These are phyloP conservation scores for Oligia strigilis DNA, from an alignment of 2,888 invertebrate genomes.

Conservation along the genomic window DNA sequence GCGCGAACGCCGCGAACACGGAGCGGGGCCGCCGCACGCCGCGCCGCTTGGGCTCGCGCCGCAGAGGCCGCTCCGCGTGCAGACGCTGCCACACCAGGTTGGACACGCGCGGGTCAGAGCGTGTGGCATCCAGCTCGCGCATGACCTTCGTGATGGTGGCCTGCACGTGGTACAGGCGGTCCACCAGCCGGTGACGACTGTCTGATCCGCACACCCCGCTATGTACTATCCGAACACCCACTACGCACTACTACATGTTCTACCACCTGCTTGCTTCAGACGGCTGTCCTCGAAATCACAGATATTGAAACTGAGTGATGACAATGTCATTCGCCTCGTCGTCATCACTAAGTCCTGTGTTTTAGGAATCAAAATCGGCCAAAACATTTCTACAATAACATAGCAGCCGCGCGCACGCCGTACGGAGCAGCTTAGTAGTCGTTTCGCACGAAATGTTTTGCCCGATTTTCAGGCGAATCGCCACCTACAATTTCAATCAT, in stretches of 20 bases:
- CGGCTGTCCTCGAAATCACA: not conserved
- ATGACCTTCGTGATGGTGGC: slow-evolving; percentile 71
- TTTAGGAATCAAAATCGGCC: not conserved
- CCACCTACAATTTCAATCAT: not conserved
- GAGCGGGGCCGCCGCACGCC: not conserved
- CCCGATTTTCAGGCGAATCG: not conserved
- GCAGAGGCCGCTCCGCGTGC: slow-evolving; percentile 40
- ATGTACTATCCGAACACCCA: slow-evolving; percentile 66
- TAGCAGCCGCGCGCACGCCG: not conserved
- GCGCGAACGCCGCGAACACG: not conserved
- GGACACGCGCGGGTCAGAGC: slow-evolving; percentile 78
- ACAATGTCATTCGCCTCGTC: not conserved
- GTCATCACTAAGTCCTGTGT: not conserved
- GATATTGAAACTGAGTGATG: not conserved
- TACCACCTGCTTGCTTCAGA: not conserved
- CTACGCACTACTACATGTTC: slow-evolving; percentile 18
- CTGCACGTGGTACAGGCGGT: slow-evolving; percentile 80
- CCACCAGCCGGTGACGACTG: slow-evolving; percentile 84
- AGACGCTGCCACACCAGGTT: slow-evolving; percentile 68
- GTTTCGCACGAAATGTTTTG: not conserved
- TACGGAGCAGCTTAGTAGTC: not conserved
- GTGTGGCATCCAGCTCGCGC: slow-evolving; percentile 71
- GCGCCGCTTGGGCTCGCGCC: not conserved
- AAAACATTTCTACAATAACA: not conserved
- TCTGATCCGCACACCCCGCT: slow-evolving; percentile 78